Base-by-base conservation (phyloP, 2,797 vertebrate genomes). In the Eptatretus atami region DNA sequence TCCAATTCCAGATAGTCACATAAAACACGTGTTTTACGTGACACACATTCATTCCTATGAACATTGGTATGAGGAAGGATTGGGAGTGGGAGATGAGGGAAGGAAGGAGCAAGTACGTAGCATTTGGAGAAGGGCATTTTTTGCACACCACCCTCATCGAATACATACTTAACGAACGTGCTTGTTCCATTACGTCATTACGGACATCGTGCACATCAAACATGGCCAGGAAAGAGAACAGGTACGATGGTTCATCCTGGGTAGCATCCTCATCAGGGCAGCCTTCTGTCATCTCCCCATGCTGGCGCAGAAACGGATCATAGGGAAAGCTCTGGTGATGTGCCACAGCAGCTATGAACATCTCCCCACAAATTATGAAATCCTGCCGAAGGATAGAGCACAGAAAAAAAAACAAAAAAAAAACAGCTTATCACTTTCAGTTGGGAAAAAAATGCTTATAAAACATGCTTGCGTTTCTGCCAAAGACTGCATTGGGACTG, bases 171-270 rank as follows among this genome's bases (percentile, higher is more conserved):
- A 61, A n/a, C 9, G n/a, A n/a, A 24, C 57, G 57, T n/a, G 24
- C 57, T 61, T 61, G 57, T 12, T 61, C 57, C 15, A 61, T n/a
- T 9, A 61, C 12, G 57, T 61, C 57, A 2, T 10, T 12, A 9
- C 10, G 57, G 15, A 61, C 57, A 3, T 61, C 57, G 10, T 9
- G 24, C 11, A 61, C 57, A 24, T 61, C 57, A n/a, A n/a, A 61
- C 57, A 61, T 61, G 57, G 57, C 57, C 15, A 61, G 57, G 57
- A 61, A 61, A n/a, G 57, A 61, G 57, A n/a, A n/a, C 15, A 61
- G 57, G 57, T 24, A 61, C 10, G 57, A 61, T 25, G 10, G n/a
- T 25, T 61, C 57, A n/a, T 25, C 10, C 57, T 61, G n/a, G 57
- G 57, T 25, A 10, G 25, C 57, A 44, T 44, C 4, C 31, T 44